Conservation (phyloP, 1,140 invertebrate genomes). For the Venustaconcha ellipsiformis region DNA sequence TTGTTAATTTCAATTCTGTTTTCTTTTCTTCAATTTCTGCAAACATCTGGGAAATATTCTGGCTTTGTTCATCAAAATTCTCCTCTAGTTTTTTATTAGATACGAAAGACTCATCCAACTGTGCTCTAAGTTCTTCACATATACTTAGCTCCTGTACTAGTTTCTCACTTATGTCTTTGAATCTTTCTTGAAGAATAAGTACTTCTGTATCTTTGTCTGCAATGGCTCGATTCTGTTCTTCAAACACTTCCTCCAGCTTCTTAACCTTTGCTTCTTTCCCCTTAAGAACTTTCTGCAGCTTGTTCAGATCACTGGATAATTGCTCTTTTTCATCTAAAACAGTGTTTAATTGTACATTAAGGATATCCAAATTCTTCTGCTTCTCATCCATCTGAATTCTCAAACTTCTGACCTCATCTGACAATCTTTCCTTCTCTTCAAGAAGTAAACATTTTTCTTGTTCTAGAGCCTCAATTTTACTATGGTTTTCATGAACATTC, state of each 20-base stretch:
- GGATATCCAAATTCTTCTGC: no score
- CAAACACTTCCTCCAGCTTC: conserved; percentile 19
- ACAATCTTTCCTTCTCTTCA: no score
- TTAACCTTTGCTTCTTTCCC: conserved; percentile 34
- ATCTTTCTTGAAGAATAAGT: conserved; percentile 6
- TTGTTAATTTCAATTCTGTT: no score
- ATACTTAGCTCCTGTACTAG: conserved; percentile 4
- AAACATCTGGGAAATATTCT: conserved; percentile 11
- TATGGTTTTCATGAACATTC: no score
- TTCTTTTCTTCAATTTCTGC: conserved; percentile 5
- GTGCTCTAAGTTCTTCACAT: conserved; percentile 11
- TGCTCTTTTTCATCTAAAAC: conserved; percentile 17
- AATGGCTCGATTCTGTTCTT: conserved; percentile 17
- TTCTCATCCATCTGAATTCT: no score
- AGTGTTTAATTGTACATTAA: no score
- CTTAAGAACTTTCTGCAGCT: conserved; percentile 26
- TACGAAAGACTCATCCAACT: neutral
- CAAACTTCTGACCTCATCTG: no score
- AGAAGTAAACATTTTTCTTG: no score
- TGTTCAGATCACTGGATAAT: conserved; percentile 10
- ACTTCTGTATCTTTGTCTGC: conserved; percentile 17
- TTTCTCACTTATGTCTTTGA: conserved; percentile 9
- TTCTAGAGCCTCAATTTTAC: no score
- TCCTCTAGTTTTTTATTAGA: conserved; percentile 4
- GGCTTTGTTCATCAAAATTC: conserved; percentile 14